Percentiles rank a stretch among this genome's conserved stretches.
These are phyloP conservation scores for Oxyteleia sp. DNA, from an alignment of 2,888 invertebrate species.

Conservation along the genomic window DNA sequence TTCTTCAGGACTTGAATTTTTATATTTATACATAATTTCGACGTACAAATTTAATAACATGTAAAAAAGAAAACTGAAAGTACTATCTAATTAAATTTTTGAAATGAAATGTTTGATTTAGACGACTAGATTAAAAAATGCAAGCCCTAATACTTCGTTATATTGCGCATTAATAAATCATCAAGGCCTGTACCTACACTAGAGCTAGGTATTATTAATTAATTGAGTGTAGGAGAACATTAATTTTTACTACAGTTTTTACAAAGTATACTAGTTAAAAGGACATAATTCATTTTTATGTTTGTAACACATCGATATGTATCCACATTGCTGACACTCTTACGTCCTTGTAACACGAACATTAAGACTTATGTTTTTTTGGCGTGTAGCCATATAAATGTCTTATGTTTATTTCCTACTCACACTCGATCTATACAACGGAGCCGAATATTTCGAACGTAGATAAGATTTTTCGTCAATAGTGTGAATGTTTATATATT, in stretches of 20 bases:
- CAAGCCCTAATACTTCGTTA: no score
- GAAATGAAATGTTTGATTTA: no score
- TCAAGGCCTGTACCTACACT: no score
- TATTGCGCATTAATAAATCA: no score
- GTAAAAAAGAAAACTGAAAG: no score
- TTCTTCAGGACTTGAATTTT: no score
- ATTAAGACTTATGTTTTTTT: conserved; percentile 39
- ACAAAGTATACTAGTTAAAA: not conserved
- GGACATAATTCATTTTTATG: conserved; percentile 28
- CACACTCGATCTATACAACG: conserved; percentile 13
- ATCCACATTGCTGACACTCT: conserved; percentile 12
- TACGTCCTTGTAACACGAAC: conserved; percentile 37
- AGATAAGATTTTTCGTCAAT: no score
- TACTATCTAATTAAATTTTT: no score
- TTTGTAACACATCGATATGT: conserved; percentile 28
- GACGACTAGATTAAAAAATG: no score
- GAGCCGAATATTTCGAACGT: conserved; percentile 11
- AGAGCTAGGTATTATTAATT: not conserved
- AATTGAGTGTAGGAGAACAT: conserved; percentile 7
- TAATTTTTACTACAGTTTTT: conserved; percentile 7
- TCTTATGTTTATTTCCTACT: conserved; percentile 32
- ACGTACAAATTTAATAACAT: no score
- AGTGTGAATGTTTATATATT: no score
- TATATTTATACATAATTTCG: no score
- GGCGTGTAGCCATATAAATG: conserved; percentile 37